phyloP scores from a whole-genome alignment of 2,113 vertebrate genomes.

The Ascaphus truei region DNA sequence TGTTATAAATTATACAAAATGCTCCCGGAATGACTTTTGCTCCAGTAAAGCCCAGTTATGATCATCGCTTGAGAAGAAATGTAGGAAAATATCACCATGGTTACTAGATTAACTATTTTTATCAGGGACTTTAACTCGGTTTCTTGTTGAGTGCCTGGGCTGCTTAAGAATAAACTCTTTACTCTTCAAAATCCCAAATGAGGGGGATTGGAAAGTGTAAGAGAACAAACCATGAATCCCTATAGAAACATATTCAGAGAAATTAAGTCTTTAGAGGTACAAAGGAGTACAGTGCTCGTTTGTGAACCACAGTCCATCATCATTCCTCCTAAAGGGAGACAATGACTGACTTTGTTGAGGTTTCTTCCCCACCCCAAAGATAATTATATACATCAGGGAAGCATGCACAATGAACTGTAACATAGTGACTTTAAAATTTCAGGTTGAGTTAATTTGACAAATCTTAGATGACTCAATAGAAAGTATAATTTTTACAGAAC shows the following conservation, averaged over 20 bases:
- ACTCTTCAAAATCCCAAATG: constrained; percentile 9
- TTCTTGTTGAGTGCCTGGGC: background rate
- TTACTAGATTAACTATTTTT: constrained; percentile 26
- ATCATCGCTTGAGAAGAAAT: constrained; percentile 13
- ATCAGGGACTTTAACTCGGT: background rate
- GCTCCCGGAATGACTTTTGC: constrained; percentile 14
- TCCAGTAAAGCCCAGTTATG: constrained; percentile 12
- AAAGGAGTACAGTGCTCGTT: too few relatives aligned
- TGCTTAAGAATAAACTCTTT: constrained; percentile 8
- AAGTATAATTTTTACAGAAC: background rate
- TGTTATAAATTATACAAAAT: constrained; percentile 17
- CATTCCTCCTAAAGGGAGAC: background rate
- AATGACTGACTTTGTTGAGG: background rate
- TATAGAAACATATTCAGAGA: constrained; percentile 21
- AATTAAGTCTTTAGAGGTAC: constrained; percentile 26
- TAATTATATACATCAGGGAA: constrained; percentile 10
- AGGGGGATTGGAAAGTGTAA: constrained; percentile 8
- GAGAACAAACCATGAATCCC: constrained; percentile 10
- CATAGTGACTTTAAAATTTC: background rate
- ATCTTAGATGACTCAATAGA: too few relatives aligned
- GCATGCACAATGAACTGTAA: background rate
- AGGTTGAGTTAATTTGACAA: background rate
- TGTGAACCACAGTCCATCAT: constrained; percentile 23
- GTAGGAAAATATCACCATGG: constrained; percentile 9
- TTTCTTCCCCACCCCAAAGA: background rate